phyloP scores from a whole-genome alignment of 1,140 invertebrate genomes.

The Zaprionus tsacasi region DNA sequence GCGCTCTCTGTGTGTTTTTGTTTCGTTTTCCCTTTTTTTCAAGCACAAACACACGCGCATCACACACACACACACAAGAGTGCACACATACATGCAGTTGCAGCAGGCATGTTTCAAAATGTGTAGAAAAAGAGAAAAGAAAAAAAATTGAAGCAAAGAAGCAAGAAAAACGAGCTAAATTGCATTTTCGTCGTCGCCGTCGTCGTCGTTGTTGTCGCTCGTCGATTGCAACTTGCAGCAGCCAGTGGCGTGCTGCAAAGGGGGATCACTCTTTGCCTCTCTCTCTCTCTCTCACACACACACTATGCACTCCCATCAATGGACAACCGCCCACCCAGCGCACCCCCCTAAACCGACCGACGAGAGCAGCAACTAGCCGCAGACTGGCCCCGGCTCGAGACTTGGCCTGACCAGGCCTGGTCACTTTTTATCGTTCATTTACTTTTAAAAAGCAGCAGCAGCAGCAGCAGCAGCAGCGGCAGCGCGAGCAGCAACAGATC shows the following conservation, averaged over 20 bases:
- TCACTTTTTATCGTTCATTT: constrained; percentile 79
- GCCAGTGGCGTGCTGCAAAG: constrained; percentile 50
- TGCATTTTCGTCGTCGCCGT: constrained; percentile 75
- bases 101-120: constrained; percentile 57
- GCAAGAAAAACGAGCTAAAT: constrained; percentile 81
- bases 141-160: constrained; percentile 66
- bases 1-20: constrained; percentile 57
- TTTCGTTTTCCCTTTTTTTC: constrained; percentile 82
- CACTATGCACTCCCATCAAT: constrained; percentile 33
- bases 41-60: constrained; percentile 45
- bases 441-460: constrained; percentile 71
- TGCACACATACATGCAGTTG: constrained; percentile 35
- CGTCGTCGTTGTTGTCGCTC: constrained; percentile 44
- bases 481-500: constrained; percentile 43
- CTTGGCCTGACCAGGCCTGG: constrained; percentile 35
- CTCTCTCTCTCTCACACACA: background rate
- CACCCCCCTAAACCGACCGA: background rate
- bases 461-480: constrained; percentile 45
- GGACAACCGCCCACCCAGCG: constrained; percentile 38
- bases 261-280: constrained; percentile 17
- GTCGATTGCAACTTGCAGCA: constrained; percentile 59
- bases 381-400: constrained; percentile 20
- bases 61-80: constrained; percentile 11
- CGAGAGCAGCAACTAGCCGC: constrained; percentile 8
- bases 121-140: constrained; percentile 42